A percentile compares a stretch with the other conserved stretches of the same genome.
Conservation (phyloP, 2,113 vertebrate species). For the Psammodynastes pulverulentus region DNA sequence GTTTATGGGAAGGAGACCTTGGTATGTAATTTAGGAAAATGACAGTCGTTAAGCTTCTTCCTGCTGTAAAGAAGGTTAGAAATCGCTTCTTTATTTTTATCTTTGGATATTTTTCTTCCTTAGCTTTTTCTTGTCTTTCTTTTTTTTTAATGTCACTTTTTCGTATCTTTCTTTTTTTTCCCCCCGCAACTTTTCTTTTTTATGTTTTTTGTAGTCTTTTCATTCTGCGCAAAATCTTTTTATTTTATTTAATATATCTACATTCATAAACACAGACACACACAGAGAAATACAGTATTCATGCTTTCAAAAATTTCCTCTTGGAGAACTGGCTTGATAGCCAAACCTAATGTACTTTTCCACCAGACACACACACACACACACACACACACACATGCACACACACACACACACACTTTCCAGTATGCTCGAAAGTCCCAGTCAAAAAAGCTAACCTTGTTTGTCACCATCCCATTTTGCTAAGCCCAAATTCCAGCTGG, state of each 20-base stretch:
- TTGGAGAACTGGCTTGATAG: not conserved
- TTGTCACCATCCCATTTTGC: not conserved
- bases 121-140: not conserved
- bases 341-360: not conserved
- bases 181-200: not conserved
- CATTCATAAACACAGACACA: not conserved
- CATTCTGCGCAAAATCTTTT: not conserved
- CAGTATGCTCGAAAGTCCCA: not conserved
- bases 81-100: not conserved
- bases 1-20: not conserved
- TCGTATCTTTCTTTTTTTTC: too few relatives aligned
- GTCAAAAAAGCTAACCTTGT: not conserved
- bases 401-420: too few relatives aligned
- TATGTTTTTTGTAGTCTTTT: not conserved
- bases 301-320: not conserved
- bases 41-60: not conserved
- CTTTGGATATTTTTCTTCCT: not conserved
- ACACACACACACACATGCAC: too few relatives aligned
- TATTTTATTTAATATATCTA: not conserved
- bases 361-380: not conserved
- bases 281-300: not conserved
- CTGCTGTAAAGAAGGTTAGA: not conserved
- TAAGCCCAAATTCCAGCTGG: not conserved
- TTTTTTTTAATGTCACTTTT: not conserved
- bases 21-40: not conserved